Evolutionary conservation across 2,113 vertebrate genomes (phyloP).

Genomic region (Oophaga pumilio): DNA sequence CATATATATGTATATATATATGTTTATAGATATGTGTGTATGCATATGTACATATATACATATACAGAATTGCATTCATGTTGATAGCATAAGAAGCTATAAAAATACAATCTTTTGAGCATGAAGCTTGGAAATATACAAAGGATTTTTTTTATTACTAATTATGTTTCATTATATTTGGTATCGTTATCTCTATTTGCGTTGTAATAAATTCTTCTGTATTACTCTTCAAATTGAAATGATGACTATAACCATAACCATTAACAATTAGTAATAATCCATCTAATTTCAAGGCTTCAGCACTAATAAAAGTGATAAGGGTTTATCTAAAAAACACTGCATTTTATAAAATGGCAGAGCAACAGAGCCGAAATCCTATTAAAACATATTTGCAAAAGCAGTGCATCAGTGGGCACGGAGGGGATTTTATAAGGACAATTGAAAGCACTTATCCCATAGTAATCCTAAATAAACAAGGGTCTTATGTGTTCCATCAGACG

Average conservation of each 20-base stretch:
- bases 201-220: conserved; percentile 12
- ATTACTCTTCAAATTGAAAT: background rate
- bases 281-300: conserved; percentile 2
- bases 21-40: no score
- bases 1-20: background rate
- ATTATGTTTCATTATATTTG: background rate
- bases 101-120: background rate
- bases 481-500: conserved; percentile 9
- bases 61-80: background rate
- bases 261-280: conserved; percentile 13
- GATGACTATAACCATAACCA: background rate
- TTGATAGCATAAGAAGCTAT: background rate
- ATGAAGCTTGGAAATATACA: no score
- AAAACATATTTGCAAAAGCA: conserved; percentile 40
- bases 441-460: conserved; percentile 38
- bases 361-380: conserved; percentile 41
- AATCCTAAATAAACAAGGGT: conserved; percentile 36
- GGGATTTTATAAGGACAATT: conserved; percentile 41
- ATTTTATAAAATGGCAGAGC: conserved; percentile 28
- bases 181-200: background rate
- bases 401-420: conserved; percentile 36
- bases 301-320: conserved; percentile 20
- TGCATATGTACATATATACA: background rate
- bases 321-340: conserved; percentile 28
- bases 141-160: background rate